Conservation (phyloP, 2,888 invertebrate genomes). For the Tetheella fluctuosa region DNA sequence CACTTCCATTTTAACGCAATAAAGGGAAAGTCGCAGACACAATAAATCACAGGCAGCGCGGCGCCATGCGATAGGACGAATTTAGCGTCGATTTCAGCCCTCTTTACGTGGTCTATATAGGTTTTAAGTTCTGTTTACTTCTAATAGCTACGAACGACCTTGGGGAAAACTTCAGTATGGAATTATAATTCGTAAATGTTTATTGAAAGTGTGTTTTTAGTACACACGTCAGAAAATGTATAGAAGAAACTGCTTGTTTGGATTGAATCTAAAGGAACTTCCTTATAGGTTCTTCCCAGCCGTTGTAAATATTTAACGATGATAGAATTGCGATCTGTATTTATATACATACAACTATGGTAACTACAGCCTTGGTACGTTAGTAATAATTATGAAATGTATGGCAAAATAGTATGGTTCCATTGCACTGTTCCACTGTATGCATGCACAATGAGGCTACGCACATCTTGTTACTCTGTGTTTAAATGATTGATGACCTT, state of each 20-base stretch:
- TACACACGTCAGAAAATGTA: constrained; percentile 20
- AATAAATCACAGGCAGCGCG: constrained; percentile 55
- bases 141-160: constrained; percentile 21
- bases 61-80: constrained; percentile 23
- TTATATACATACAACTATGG: background rate
- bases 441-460: no score
- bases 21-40: constrained; percentile 56
- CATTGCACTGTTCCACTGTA: no score
- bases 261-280: background rate
- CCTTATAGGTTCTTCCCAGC: background rate
- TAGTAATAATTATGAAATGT: background rate
- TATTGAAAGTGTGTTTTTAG: constrained; percentile 24
- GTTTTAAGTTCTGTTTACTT: constrained; percentile 14
- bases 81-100: constrained; percentile 26
- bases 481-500: no score
- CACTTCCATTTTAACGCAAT: no score
- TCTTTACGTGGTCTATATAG: constrained; percentile 12
- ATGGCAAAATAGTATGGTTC: no score
- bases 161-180: constrained; percentile 19
- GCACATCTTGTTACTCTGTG: no score
- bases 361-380: background rate
- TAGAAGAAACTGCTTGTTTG: constrained; percentile 16
- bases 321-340: background rate
- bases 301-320: background rate
- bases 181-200: constrained; percentile 23